Percentiles rank a stretch among this genome's conserved stretches.
Conservation (phyloP, 2,113 vertebrate species). For the Meleagris gallopavo region DNA sequence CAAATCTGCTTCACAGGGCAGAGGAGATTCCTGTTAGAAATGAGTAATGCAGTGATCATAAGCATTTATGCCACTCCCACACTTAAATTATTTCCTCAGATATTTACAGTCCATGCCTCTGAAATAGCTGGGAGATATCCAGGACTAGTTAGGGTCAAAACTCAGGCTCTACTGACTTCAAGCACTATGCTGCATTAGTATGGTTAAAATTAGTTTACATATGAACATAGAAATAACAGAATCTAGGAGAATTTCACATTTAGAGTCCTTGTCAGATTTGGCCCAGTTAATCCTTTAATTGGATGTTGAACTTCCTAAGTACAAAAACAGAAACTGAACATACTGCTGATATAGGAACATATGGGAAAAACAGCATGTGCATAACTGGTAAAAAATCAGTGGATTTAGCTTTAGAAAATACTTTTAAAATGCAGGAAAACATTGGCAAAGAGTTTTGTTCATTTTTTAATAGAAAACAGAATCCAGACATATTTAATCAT, state of each 20-base stretch:
- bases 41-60: not conserved
- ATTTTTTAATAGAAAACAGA: slow-evolving; percentile 10
- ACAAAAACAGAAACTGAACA: slow-evolving; percentile 11
- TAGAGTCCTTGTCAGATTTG: slow-evolving; percentile 18
- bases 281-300: slow-evolving; percentile 37
- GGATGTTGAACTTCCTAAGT: slow-evolving; percentile 23
- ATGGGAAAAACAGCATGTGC: not conserved
- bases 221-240: not conserved
- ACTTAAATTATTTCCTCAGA: not conserved
- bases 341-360: not conserved
- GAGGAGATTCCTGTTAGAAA: not conserved
- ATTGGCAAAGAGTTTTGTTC: not conserved
- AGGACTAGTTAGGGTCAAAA: not conserved
- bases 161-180: not conserved
- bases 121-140: not conserved
- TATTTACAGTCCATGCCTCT: not conserved
- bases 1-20: not conserved
- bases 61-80: not conserved
- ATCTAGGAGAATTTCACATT: not conserved
- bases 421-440: not conserved
- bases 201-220: not conserved
- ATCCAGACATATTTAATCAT: slow-evolving; percentile 2
- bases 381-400: not conserved
- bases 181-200: not conserved
- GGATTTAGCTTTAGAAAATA: not conserved